Conservation (phyloP, 2,888 invertebrate species). For the Heliconius ismenius region DNA sequence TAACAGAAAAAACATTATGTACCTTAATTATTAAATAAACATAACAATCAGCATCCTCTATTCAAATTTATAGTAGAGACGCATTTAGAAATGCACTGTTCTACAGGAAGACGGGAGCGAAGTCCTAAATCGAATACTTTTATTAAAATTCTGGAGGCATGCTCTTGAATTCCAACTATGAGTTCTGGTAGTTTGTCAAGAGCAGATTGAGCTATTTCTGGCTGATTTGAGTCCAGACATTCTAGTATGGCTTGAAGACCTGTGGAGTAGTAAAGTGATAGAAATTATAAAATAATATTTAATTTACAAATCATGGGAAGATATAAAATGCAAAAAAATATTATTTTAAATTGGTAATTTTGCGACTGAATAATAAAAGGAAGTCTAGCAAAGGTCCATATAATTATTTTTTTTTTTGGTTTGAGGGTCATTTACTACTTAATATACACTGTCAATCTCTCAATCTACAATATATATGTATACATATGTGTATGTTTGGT, state of each 20-base stretch:
- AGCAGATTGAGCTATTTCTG: slow-evolving; percentile 89
- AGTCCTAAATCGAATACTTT: slow-evolving; percentile 92
- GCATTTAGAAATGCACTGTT: slow-evolving; percentile 88
- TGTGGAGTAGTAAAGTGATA: slow-evolving; percentile 45
- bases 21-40: not conserved
- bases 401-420: too few relatives aligned
- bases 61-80: slow-evolving; percentile 91
- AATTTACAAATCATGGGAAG: not conserved
- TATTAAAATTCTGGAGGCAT: slow-evolving; percentile 88
- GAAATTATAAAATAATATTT: not conserved
- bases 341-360: too few relatives aligned
- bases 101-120: slow-evolving; percentile 88
- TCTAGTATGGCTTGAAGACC: slow-evolving; percentile 90
- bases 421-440: too few relatives aligned
- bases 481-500: too few relatives aligned
- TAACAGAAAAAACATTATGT: not conserved
- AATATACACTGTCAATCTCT: too few relatives aligned
- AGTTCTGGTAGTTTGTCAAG: slow-evolving; percentile 92
- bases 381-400: too few relatives aligned
- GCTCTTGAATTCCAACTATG: slow-evolving; percentile 91
- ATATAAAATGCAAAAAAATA: not conserved
- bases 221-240: slow-evolving; percentile 89
- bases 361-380: too few relatives aligned
- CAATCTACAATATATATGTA: too few relatives aligned
- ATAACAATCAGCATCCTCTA: slow-evolving; percentile 84